A percentile compares a stretch with the other conserved stretches of the same genome.
phyloP scores from a whole-genome alignment of 2,888 invertebrate species.

The Drosophila cognata region DNA sequence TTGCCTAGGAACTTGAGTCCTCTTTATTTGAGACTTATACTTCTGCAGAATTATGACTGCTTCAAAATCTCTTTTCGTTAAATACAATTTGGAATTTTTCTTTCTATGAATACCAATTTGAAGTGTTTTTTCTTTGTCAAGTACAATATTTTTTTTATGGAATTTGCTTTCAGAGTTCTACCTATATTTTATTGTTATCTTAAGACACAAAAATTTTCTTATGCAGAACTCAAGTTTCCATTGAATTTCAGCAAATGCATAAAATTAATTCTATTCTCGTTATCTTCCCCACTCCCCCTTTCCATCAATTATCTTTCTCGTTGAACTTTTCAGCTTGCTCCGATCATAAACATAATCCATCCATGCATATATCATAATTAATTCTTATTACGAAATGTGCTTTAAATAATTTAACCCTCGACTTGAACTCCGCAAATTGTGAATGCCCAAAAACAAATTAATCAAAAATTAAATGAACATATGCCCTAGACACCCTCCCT shows the following conservation, averaged over 20 bases:
- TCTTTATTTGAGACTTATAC: not conserved
- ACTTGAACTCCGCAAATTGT: constrained; percentile 34
- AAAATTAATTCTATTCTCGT: not conserved
- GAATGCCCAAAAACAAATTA: constrained; percentile 21
- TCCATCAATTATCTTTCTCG: not conserved
- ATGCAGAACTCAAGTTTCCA: not conserved
- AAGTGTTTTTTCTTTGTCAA: not conserved
- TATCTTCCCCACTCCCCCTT: not conserved
- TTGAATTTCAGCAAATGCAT: not conserved
- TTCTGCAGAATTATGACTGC: not conserved
- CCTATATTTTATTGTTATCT: not conserved
- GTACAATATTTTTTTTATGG: not conserved
- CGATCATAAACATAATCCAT: constrained; percentile 16
- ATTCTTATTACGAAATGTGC: constrained; percentile 25
- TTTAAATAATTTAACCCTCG: constrained; percentile 50
- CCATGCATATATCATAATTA: constrained; percentile 36
- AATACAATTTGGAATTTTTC: not conserved
- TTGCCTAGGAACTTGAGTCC: not conserved
- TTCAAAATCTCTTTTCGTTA: not conserved
- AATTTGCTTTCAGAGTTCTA: not conserved
- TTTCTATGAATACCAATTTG: not conserved
- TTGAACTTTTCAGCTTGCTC: constrained; percentile 11
- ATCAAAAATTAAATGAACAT: constrained; percentile 37
- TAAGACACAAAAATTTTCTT: not conserved
- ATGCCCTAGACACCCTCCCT: constrained; percentile 11